Evolutionary conservation across 2,113 vertebrate species (phyloP).

Genomic region (Bos indicus): DNA sequence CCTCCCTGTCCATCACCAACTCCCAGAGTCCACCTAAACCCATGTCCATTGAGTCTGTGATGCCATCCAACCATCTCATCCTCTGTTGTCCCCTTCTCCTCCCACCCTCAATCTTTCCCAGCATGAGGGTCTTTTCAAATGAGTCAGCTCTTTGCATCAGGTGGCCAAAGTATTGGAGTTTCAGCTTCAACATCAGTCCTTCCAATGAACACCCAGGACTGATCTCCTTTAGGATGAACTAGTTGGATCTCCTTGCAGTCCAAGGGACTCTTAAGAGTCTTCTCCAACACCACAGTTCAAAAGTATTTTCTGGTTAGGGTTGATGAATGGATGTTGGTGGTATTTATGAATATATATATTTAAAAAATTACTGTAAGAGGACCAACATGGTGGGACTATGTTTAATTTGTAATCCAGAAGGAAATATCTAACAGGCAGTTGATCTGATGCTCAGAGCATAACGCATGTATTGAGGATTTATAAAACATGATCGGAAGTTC

Average conservation of each 20-base stretch:
- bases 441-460: not conserved
- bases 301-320: not conserved
- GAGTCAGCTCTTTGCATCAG: not conserved
- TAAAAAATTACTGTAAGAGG: not conserved
- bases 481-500: not conserved
- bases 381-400: not conserved
- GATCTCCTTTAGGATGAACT: not conserved
- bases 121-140: not conserved
- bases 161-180: not conserved
- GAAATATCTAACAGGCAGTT: not conserved
- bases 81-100: not conserved
- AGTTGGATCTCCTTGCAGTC: not conserved
- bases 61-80: not conserved
- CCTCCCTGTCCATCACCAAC: not conserved
- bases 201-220: not conserved
- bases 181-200: not conserved
- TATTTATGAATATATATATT: not conserved
- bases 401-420: not conserved
- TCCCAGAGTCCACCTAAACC: not conserved
- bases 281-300: not conserved
- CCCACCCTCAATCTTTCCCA: not conserved
- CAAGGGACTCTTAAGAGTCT: not conserved
- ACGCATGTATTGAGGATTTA: not conserved
- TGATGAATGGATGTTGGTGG: not conserved
- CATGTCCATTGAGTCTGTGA: not conserved